Percentiles rank a stretch among this genome's conserved stretches.
phyloP scores from a whole-genome alignment of 64 coral and sea anemone genomes.

The Cladopsammia gracilis region DNA sequence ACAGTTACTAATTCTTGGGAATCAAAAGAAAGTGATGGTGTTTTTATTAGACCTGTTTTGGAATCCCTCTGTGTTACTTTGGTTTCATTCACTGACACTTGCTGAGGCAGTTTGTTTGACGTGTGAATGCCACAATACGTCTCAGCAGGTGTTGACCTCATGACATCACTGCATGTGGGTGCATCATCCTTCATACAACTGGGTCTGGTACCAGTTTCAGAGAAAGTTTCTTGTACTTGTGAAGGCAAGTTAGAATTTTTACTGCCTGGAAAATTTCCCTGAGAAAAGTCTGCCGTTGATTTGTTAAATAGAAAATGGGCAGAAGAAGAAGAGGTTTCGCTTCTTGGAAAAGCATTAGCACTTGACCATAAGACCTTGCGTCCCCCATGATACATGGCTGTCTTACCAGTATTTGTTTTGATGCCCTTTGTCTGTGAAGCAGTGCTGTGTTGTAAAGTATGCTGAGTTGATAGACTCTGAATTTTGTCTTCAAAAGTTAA shows the following conservation, averaged over 20 bases:
- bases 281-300: neutral
- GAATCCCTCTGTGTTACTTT: neutral
- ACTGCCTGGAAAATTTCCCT: neutral
- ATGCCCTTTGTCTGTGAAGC: neutral
- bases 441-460: neutral
- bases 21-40: neutral
- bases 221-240: neutral
- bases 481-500: neutral
- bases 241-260: neutral
- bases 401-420: neutral
- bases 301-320: neutral
- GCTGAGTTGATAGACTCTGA: neutral
- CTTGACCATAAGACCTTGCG: slow-evolving; percentile 53
- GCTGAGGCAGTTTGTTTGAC: neutral
- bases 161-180: neutral
- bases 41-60: neutral
- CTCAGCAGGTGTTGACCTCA: neutral
- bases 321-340: neutral
- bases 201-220: neutral
- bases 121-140: too few species aligned
- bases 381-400: neutral
- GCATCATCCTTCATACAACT: neutral
- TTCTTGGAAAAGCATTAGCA: slow-evolving; percentile 18
- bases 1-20: neutral
- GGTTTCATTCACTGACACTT: neutral